A percentile compares a stretch with the other conserved stretches of the same genome.
Conservation (phyloP, 2,888 invertebrate genomes). For the Parnassius glacialis region DNA sequence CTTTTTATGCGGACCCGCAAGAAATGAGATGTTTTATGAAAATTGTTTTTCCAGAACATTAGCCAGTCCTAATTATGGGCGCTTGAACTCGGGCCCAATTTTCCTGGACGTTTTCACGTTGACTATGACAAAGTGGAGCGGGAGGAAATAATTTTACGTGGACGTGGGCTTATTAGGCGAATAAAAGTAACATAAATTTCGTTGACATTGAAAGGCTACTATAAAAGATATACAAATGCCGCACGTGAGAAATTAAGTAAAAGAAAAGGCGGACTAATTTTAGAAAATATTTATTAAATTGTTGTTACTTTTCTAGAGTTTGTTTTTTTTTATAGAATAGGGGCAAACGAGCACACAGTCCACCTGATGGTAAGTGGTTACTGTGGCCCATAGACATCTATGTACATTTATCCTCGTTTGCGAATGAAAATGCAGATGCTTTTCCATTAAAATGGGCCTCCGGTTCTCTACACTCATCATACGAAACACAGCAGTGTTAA, state of each 20-base stretch:
- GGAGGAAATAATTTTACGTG: constrained; percentile 62
- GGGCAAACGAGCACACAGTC: no score
- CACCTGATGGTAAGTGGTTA: no score
- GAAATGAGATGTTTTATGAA: constrained; percentile 75
- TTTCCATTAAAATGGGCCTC: no score
- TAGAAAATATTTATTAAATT: neutral
- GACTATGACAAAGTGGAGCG: constrained; percentile 70
- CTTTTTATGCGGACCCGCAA: constrained; percentile 63
- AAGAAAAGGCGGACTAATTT: constrained; percentile 1
- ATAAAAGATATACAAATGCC: constrained; percentile 17
- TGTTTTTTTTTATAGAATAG: no score
- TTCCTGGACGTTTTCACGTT: constrained; percentile 68
- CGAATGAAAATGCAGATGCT: no score
- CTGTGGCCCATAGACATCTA: no score
- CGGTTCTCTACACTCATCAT: no score
- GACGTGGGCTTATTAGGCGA: constrained; percentile 59
- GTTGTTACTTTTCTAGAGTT: no score
- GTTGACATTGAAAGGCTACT: constrained; percentile 29
- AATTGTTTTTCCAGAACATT: constrained; percentile 79
- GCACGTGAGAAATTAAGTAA: constrained; percentile 15
- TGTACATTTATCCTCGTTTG: no score
- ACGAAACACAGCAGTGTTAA: no score
- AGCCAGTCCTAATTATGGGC: constrained; percentile 74
- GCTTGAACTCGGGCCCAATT: constrained; percentile 65
- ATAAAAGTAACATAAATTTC: constrained; percentile 61